phyloP scores from a whole-genome alignment of 2,113 vertebrate species.

The Elanoides forficatus region DNA sequence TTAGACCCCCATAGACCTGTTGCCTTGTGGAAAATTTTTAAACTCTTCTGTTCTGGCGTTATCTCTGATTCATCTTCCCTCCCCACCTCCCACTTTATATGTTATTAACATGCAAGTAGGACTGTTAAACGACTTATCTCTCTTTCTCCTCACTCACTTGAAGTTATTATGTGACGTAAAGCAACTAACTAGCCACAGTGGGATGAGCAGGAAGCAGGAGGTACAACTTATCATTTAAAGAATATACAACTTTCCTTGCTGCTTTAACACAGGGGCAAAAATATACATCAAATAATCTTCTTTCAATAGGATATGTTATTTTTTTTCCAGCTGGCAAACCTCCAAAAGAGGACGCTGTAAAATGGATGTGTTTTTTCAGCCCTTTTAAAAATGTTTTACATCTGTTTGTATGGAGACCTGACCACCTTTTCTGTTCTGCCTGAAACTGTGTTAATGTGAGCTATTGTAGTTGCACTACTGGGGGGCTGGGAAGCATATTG shows the following conservation, averaged over 20 bases:
- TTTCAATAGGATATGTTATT: slow-evolving; percentile 16
- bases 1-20: neutral
- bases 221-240: neutral
- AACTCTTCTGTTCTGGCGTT: neutral
- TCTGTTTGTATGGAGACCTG: slow-evolving; percentile 25
- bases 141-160: neutral
- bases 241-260: neutral
- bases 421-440: slow-evolving; percentile 43
- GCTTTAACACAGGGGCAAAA: neutral
- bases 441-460: slow-evolving; percentile 38
- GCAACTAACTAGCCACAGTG: neutral
- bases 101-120: neutral
- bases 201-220: neutral
- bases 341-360: slow-evolving; percentile 34
- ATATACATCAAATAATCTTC: neutral
- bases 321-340: slow-evolving; percentile 47
- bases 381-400: slow-evolving; percentile 6
- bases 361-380: slow-evolving; percentile 44
- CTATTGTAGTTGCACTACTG: neutral
- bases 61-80: neutral
- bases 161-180: neutral
- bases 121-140: neutral
- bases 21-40: slow-evolving; percentile 11
- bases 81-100: neutral
- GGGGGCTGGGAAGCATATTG: neutral